A percentile compares a stretch with the other conserved stretches of the same genome.
phyloP scores from a whole-genome alignment of 2,797 vertebrate genomes.

The Anguilla pacifica region DNA sequence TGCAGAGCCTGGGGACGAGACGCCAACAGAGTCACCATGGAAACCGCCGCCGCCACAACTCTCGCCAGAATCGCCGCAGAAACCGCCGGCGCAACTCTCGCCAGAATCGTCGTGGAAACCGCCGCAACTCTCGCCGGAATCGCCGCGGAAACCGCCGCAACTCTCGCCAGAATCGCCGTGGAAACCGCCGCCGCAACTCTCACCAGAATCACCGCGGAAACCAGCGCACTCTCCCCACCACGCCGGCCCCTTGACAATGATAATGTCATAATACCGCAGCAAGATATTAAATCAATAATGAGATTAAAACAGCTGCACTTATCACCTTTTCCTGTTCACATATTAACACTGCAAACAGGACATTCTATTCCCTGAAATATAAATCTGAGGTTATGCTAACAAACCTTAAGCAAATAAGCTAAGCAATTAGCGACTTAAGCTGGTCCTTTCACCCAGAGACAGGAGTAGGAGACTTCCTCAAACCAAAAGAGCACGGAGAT shows the following conservation, averaged over 20 bases:
- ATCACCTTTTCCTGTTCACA: not conserved
- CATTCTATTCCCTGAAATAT: not conserved
- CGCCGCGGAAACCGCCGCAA: slow-evolving; percentile 43
- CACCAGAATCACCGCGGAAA: slow-evolving; percentile 37
- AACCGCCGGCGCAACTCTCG: too few relatives aligned
- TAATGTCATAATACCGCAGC: not conserved
- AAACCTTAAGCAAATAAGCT: too few relatives aligned
- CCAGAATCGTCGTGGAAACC: slow-evolving; percentile 34
- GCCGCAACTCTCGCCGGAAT: too few relatives aligned
- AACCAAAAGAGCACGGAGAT: not conserved
- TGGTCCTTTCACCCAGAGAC: too few relatives aligned
- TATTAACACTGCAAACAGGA: not conserved
- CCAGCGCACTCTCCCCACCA: not conserved
- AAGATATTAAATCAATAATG: not conserved
- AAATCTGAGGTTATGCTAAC: too few relatives aligned
- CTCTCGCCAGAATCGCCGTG: too few relatives aligned
- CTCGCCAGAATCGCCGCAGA: too few relatives aligned
- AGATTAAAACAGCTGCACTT: not conserved
- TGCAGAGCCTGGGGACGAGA: slow-evolving; percentile 69
- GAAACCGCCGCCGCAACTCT: too few relatives aligned
- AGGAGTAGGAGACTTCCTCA: not conserved
- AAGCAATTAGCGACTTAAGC: too few relatives aligned
- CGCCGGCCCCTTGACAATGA: not conserved
- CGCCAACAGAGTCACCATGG: slow-evolving; percentile 27
- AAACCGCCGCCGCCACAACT: slow-evolving; percentile 25